phyloP scores from a whole-genome alignment of 2,888 invertebrate genomes.

The Ophion obscuratus region DNA sequence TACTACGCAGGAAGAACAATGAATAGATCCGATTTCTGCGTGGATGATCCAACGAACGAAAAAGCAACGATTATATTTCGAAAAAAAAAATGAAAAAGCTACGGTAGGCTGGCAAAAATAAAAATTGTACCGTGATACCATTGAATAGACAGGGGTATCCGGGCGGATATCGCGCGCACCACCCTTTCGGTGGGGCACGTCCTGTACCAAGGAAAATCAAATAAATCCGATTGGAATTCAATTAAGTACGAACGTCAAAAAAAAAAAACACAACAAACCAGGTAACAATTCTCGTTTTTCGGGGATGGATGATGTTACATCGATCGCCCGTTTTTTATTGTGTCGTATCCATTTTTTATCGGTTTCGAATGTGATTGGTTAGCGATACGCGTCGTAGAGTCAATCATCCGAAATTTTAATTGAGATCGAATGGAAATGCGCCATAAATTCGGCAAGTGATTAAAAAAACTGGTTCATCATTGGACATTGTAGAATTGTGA shows the following conservation, averaged over 20 bases:
- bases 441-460: background rate
- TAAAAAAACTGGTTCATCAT: background rate
- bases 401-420: background rate
- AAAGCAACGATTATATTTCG: conserved; percentile 42
- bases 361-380: background rate
- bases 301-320: conserved; percentile 36
- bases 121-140: conserved; percentile 74
- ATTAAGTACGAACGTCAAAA: conserved; percentile 25
- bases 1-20: conserved; percentile 22
- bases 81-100: conserved; percentile 46
- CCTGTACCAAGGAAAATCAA: conserved; percentile 61
- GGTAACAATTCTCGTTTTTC: conserved; percentile 11
- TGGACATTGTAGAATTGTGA: no score
- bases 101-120: conserved; percentile 65
- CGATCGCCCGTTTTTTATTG: background rate
- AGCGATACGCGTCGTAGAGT: background rate
- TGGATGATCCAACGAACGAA: conserved; percentile 34
- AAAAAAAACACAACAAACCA: conserved; percentile 18
- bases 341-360: background rate
- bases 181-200: conserved; percentile 71
- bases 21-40: conserved; percentile 9
- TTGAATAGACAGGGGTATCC: conserved; percentile 73
- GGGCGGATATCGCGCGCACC: conserved; percentile 74
- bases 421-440: background rate
- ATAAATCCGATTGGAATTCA: conserved; percentile 51